These are phyloP conservation scores for Drosophila phalerata DNA, from an alignment of 2,888 invertebrate genomes.

Conservation along the genomic window DNA sequence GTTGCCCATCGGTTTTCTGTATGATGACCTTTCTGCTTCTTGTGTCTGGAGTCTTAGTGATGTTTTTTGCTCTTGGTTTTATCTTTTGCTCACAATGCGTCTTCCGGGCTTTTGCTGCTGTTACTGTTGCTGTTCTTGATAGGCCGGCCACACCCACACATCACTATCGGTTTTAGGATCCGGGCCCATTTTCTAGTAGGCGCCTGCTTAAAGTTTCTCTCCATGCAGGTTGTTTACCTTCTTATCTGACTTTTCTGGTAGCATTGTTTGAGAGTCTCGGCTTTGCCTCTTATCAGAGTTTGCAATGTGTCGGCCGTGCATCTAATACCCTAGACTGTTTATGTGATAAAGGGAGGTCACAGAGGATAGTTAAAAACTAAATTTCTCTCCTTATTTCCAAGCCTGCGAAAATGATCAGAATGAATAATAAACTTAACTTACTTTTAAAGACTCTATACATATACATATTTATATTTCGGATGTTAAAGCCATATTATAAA, in stretches of 20 bases:
- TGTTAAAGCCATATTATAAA: no score
- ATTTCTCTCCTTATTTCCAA: not conserved
- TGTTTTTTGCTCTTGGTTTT: constrained; percentile 39
- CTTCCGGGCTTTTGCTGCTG: constrained; percentile 66
- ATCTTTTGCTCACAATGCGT: constrained; percentile 58
- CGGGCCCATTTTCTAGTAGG: constrained; percentile 45
- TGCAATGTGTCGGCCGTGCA: constrained; percentile 55
- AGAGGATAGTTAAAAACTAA: not conserved
- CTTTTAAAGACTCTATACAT: no score
- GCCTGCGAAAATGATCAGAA: no score
- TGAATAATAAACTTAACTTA: no score
- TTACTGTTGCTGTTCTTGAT: constrained; percentile 38
- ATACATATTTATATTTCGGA: no score
- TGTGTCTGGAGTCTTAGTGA: constrained; percentile 15
- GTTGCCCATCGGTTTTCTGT: constrained; percentile 9
- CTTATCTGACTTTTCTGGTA: constrained; percentile 66
- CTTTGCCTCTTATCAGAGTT: constrained; percentile 58
- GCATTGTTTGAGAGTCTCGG: constrained; percentile 52
- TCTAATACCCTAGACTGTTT: not conserved
- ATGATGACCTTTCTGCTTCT: constrained; percentile 44
- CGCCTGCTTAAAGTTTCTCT: constrained; percentile 63
- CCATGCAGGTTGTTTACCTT: constrained; percentile 72
- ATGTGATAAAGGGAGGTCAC: not conserved
- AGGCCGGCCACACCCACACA: constrained; percentile 44
- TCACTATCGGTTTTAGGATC: constrained; percentile 47